phyloP scores from a whole-genome alignment of 92 coral and sea anemone species.

The Epizoanthus ramosus region DNA sequence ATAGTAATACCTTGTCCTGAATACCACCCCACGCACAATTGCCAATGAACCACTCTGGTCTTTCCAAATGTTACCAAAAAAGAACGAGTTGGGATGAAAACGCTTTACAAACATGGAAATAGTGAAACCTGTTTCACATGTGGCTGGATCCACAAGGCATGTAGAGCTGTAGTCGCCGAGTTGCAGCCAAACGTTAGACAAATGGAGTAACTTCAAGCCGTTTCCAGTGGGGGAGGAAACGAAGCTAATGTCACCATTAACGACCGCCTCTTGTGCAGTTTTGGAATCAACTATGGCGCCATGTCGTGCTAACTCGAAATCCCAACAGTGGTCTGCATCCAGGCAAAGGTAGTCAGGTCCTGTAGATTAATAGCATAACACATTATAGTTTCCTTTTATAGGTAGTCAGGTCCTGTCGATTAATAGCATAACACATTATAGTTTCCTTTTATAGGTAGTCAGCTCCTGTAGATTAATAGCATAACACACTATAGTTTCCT shows the following conservation, averaged over 20 bases:
- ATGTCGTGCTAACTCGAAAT: slow-evolving; percentile 29
- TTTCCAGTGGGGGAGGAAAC: slow-evolving; percentile 34
- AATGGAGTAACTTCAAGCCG: slow-evolving; percentile 1
- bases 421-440: too few relatives aligned
- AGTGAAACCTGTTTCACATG: slow-evolving; percentile 24
- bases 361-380: too few relatives aligned
- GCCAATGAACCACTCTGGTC: not conserved
- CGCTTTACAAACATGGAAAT: slow-evolving; percentile 37
- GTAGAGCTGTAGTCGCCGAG: slow-evolving; percentile 16
- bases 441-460: too few relatives aligned
- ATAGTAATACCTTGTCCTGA: not conserved
- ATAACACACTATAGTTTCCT: too few relatives aligned
- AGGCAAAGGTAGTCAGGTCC: slow-evolving; percentile 36
- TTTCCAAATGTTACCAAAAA: slow-evolving; percentile 31
- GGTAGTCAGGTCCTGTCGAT: too few relatives aligned
- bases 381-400: too few relatives aligned
- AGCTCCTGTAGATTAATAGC: too few relatives aligned
- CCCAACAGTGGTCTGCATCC: slow-evolving; percentile 40
- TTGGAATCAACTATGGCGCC: slow-evolving; percentile 33
- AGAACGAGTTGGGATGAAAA: not conserved
- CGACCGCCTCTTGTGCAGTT: slow-evolving; percentile 24
- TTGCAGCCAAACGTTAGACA: not conserved
- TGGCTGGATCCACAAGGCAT: slow-evolving; percentile 40
- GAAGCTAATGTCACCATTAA: not conserved
- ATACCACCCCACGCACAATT: slow-evolving; percentile 23